Evolutionary conservation across 2,113 vertebrate genomes (phyloP).

Genomic region (Ascaphus truei): DNA sequence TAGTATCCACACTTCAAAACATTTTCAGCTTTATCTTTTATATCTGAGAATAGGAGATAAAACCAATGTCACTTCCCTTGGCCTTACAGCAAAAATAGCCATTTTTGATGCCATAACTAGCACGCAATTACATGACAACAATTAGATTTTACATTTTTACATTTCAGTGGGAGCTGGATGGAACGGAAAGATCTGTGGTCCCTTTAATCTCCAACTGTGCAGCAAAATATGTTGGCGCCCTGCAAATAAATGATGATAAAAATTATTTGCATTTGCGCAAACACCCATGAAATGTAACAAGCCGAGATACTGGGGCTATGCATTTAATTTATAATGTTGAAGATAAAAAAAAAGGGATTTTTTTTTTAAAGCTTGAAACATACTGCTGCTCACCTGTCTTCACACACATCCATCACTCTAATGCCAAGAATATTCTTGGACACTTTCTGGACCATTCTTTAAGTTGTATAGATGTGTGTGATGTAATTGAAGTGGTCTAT

Average conservation of each 20-base stretch:
- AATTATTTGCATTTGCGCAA: conserved; percentile 2
- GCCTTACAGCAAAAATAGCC: background rate
- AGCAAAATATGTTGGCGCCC: background rate
- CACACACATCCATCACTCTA: conserved; percentile 1
- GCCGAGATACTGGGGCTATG: background rate
- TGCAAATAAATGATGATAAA: conserved; percentile 4
- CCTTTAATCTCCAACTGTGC: background rate
- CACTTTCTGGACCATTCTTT: background rate
- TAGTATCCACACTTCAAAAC: background rate
- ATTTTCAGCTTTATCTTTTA: background rate
- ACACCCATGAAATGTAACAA: background rate
- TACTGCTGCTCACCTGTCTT: conserved; percentile 6
- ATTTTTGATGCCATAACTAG: too few species aligned
- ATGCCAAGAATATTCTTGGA: background rate
- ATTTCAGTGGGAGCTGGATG: background rate
- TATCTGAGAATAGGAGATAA: background rate
- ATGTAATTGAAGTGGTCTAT: background rate
- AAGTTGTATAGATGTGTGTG: background rate
- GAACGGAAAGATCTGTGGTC: background rate
- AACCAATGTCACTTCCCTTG: background rate
- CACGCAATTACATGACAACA: conserved; percentile 21
- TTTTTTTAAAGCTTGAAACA: background rate
- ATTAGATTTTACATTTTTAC: conserved; percentile 32
- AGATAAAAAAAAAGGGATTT: background rate
- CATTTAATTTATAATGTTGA: background rate